These are phyloP conservation scores for Zygothrica quintamaculata DNA, from an alignment of 2,888 invertebrate species.

Conservation along the genomic window DNA sequence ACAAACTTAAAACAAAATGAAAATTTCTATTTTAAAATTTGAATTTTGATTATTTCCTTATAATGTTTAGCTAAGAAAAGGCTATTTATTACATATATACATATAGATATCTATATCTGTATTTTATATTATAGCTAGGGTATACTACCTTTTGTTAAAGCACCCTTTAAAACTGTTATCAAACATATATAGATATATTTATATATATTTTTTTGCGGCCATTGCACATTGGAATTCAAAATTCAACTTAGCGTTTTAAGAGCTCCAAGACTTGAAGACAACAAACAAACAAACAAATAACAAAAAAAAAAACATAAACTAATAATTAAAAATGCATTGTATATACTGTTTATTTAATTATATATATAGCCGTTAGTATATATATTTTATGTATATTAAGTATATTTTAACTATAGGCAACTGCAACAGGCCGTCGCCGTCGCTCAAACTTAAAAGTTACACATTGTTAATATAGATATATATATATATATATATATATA, in stretches of 20 bases:
- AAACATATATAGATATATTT: slow-evolving; percentile 24
- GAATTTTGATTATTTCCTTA: slow-evolving; percentile 55
- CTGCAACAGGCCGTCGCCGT: slow-evolving; percentile 49
- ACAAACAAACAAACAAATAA: slow-evolving; percentile 25
- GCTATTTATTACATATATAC: slow-evolving; percentile 66
- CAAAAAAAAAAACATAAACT: slow-evolving; percentile 32
- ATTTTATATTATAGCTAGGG: slow-evolving; percentile 21
- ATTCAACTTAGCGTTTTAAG: slow-evolving; percentile 68
- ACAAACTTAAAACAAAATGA: slow-evolving; percentile 39
- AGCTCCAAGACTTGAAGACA: slow-evolving; percentile 77
- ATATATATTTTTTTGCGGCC: slow-evolving; percentile 75
- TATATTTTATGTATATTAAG: slow-evolving; percentile 25
- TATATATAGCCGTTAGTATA: slow-evolving; percentile 32
- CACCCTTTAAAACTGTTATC: slow-evolving; percentile 49
- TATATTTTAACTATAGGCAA: slow-evolving; percentile 46
- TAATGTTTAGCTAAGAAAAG: slow-evolving; percentile 65
- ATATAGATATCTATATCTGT: slow-evolving; percentile 20
- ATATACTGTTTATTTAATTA: slow-evolving; percentile 79
- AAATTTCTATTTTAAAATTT: slow-evolving; percentile 27
- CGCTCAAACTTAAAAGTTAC: slow-evolving; percentile 60
- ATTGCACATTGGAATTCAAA: slow-evolving; percentile 78
- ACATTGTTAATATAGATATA: slow-evolving; percentile 24
- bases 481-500: too few species aligned
- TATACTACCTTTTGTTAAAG: slow-evolving; percentile 35
- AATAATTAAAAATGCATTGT: slow-evolving; percentile 56